Base-by-base conservation (phyloP, 2,113 vertebrate species). In the Eptesicus fuscus region DNA sequence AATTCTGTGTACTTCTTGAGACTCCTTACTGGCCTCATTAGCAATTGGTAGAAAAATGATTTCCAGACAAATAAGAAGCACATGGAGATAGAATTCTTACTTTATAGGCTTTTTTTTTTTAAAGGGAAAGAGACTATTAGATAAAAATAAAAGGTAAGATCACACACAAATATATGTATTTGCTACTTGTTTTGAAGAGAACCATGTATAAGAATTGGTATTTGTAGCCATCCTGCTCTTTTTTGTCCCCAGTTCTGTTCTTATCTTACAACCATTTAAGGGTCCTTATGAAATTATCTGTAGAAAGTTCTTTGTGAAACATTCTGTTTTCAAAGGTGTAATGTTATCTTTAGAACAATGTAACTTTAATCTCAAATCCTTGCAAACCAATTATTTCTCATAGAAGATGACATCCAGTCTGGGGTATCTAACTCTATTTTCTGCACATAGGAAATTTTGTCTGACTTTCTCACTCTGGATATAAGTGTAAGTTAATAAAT, bases 401-500 rank as follows among this genome's bases (percentile, higher is more conserved):
- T 83, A 20, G 42, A 69, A 83, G 9, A 69, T 74, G 14, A 83
- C n/a, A 65, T 49, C 35, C 8, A 79, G 7, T 78, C 22, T 94
- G 56, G 7, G 25, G 10, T 37, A 35, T 53, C 17, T 28, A 77
- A 73, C 30, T 28, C 12, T 18, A 37, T 90, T 93, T 20, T 71
- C 32, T 83, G 32, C 11, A 59, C 13, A 9, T 42, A 65, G 10
- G 42, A 96, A 25, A 35, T 7, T 90, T 70, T 84, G 16, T 73
- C 70, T 91, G 30, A 37, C 9, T 30, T 70, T 89, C 13, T 44
- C n/a, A 40, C 69, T 76, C 28, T 94, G 40, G 11, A 82, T 87
- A 32, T 37, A 76, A 89, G 80, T 23, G 11, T 20, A 94, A 88
- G 35, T 65, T 83, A 90, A 95, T 73, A 79, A 83, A 77, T 79